Evolutionary conservation across 2,888 invertebrate species (phyloP).

Genomic region (Leucania comma): DNA sequence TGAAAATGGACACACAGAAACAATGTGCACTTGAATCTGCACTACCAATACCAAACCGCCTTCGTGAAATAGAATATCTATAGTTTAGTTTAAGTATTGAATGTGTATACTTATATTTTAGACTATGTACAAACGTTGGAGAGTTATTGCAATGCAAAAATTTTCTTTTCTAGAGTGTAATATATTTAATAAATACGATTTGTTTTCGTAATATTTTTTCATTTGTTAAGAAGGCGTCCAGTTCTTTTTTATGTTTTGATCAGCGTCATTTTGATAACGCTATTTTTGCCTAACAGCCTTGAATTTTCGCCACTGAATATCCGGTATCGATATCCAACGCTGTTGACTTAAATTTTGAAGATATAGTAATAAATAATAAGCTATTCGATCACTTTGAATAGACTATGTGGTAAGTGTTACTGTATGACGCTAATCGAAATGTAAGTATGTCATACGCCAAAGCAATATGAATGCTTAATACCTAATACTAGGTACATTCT

Average conservation of each 20-base stretch:
- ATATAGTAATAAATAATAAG: not conserved
- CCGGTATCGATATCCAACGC: constrained; percentile 10
- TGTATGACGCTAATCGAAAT: constrained; percentile 38
- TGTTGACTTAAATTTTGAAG: not conserved
- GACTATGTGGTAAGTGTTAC: not conserved
- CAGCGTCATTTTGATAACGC: constrained; percentile 17
- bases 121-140: constrained; percentile 53
- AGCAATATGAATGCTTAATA: constrained; percentile 44
- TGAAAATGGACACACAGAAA: no score
- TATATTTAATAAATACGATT: constrained; percentile 42
- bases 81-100: constrained; percentile 55
- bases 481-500: constrained; percentile 14
- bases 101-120: constrained; percentile 51
- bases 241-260: constrained; percentile 32
- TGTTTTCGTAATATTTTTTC: constrained; percentile 27
- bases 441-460: constrained; percentile 21
- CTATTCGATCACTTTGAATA: not conserved
- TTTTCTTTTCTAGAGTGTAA: constrained; percentile 47
- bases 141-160: constrained; percentile 45
- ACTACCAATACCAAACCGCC: no score
- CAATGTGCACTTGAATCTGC: no score
- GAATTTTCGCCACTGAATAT: not conserved
- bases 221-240: constrained; percentile 4
- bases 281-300: not conserved
- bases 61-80: no score